A percentile compares a stretch with the other conserved stretches of the same genome.
These are phyloP conservation scores for Hirtodrosophila alboralis DNA, from an alignment of 2,888 invertebrate species.

Conservation along the genomic window DNA sequence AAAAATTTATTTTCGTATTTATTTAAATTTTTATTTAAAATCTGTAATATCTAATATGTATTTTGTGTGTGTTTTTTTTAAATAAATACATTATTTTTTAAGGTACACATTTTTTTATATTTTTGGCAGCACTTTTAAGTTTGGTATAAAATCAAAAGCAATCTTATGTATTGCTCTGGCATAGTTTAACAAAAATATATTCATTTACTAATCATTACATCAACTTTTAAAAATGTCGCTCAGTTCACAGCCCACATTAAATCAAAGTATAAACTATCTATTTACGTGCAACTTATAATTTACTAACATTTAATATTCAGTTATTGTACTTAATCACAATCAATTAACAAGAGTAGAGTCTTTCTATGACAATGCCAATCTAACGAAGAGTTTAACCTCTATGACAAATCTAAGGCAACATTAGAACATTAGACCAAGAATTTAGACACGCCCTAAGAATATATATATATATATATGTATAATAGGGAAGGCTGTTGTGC, in stretches of 20 bases:
- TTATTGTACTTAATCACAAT: conserved; percentile 23
- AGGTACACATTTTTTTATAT: no score
- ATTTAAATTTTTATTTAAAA: no score
- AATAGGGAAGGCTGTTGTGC: neutral
- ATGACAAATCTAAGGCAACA: conserved; percentile 17
- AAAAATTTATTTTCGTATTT: no score
- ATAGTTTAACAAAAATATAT: no score
- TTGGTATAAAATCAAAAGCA: no score
- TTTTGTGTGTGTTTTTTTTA: no score
- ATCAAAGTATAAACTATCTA: neutral
- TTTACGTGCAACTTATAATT: conserved; percentile 15
- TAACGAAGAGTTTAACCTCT: conserved; percentile 10
- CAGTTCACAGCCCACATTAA: conserved; percentile 6
- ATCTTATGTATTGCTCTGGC: no score
- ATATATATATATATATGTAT: neutral
- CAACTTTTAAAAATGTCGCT: conserved; percentile 13
- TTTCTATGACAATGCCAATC: neutral
- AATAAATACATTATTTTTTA: no score
- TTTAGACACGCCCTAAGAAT: conserved; percentile 22
- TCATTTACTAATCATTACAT: conserved; percentile 4
- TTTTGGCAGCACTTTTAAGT: no score
- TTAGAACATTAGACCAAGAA: neutral
- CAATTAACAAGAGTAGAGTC: no score
- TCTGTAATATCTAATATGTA: no score
- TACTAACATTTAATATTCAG: conserved; percentile 14